Base-by-base conservation (phyloP, 2,797 vertebrate genomes). In the Benthosema pterotum region DNA sequence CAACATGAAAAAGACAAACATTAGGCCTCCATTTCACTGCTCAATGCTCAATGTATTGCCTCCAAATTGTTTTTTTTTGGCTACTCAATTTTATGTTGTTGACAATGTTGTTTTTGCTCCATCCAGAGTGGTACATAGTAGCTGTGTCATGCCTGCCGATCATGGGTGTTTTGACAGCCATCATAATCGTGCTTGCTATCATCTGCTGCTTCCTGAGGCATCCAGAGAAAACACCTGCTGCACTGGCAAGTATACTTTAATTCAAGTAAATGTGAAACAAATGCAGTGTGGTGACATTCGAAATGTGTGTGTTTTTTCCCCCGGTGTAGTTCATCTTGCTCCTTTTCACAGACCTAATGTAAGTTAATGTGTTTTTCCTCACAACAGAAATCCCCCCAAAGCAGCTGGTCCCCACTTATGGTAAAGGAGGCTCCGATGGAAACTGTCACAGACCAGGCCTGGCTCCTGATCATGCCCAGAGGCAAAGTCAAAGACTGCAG, bases 361-460 rank as follows among this genome's bases (percentile, higher is more conserved):
- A 25, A 25, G 22, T 25, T 3, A 18, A 19, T 42, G 5, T 42
- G 32, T 13, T 12, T 11, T 25, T 14, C 7, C 7, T 43, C 51
- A 58, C 42, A 22, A 11, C 58, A 94, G 93, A 92, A 92, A 88
- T 83, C 83, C 42, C 67, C 78, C 12, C 43, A 42, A 1, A 85
- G 58, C 19, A 70, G 55, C 47, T 93, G 92, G 93, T 69, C 15
- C 28, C 93, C 93, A 4, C 83, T 93, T 8, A 71, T 18, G 3
- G 42, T 90, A 3, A 60, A 56, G 56, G 78, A 86, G 13, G 84
- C 65, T 2, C n/a, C 58, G 0, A 67, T 92, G 18, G 92, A 93
- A 67, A 79, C 81, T 0, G 87, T 94, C 48, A 92, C 84, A 45
- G 87, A 92, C 78, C 90, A 86, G 59, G 92, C 89, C 57, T 94